A percentile compares a stretch with the other conserved stretches of the same genome.
Evolutionary conservation across 2,113 vertebrate genomes (phyloP).

Genomic region (Manacus vitellinus): DNA sequence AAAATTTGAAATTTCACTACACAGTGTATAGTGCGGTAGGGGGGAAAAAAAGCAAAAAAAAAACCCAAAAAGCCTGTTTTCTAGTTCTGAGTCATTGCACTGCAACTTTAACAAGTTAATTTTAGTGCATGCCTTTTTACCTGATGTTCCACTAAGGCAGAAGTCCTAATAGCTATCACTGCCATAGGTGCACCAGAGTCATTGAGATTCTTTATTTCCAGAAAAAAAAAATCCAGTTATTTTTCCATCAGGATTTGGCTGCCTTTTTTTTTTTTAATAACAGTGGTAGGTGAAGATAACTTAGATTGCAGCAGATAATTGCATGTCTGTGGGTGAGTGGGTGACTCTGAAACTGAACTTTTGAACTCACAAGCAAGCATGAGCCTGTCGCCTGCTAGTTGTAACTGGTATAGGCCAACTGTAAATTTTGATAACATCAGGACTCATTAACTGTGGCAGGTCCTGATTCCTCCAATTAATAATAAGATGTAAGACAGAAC

Average conservation of each 20-base stretch:
- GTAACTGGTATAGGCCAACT: not conserved
- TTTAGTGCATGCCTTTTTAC: not conserved
- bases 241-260: not conserved
- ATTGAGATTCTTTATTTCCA: not conserved
- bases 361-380: not conserved
- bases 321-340: not conserved
- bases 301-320: slow-evolving; percentile 1
- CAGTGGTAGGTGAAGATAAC: not conserved
- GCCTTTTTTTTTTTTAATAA: not conserved
- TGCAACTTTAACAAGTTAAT: not conserved
- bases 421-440: not conserved
- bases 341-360: slow-evolving; percentile 44
- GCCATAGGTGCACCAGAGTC: not conserved
- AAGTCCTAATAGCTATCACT: not conserved
- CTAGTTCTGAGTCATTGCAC: not conserved
- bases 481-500: not conserved
- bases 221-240: not conserved
- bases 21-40: not conserved
- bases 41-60: not conserved
- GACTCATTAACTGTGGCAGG: not conserved
- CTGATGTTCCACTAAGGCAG: not conserved
- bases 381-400: not conserved
- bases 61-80: not conserved
- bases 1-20: not conserved
- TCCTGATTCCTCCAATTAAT: not conserved